Conservation (phyloP, 2,888 invertebrate species). For the Lasioglossum figueresi region DNA sequence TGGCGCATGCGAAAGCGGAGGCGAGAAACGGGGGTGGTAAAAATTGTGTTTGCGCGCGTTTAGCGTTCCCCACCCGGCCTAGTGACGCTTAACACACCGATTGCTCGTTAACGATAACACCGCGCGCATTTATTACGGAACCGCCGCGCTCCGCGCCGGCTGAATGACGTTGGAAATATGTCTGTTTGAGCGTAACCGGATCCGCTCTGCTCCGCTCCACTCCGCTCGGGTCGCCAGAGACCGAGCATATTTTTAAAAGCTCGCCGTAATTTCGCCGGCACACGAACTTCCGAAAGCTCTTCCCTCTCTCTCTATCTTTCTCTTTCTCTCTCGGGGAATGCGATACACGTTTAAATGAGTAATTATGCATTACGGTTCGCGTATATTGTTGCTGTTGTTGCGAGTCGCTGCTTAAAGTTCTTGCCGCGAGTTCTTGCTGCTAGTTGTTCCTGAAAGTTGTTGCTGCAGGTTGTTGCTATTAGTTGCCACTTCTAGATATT, state of each 20-base stretch:
- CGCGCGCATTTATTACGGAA: constrained; percentile 29
- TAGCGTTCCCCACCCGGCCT: not conserved
- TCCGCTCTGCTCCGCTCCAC: constrained; percentile 14
- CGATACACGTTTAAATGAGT: constrained; percentile 15
- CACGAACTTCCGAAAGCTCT: constrained; percentile 26
- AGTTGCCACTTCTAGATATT: not conserved
- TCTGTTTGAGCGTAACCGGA: constrained; percentile 33
- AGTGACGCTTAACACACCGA: constrained; percentile 28
- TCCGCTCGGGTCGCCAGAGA: constrained; percentile 25
- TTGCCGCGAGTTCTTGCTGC: not conserved
- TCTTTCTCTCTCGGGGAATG: not conserved
- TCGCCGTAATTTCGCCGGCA: constrained; percentile 23
- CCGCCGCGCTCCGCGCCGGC: not conserved
- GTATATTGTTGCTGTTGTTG: not conserved
- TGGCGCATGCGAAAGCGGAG: not conserved
- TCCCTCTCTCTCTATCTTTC: not conserved
- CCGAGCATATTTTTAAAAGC: constrained; percentile 56
- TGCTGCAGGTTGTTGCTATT: too few species aligned
- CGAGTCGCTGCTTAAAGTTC: not conserved
- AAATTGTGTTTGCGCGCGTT: not conserved
- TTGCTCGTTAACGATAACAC: constrained; percentile 51
- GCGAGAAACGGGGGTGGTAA: not conserved
- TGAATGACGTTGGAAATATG: constrained; percentile 2
- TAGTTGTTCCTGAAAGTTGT: too few species aligned
- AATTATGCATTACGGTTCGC: constrained; percentile 12